Conservation (phyloP, 2,113 vertebrate genomes). For the Siniperca knerii region DNA sequence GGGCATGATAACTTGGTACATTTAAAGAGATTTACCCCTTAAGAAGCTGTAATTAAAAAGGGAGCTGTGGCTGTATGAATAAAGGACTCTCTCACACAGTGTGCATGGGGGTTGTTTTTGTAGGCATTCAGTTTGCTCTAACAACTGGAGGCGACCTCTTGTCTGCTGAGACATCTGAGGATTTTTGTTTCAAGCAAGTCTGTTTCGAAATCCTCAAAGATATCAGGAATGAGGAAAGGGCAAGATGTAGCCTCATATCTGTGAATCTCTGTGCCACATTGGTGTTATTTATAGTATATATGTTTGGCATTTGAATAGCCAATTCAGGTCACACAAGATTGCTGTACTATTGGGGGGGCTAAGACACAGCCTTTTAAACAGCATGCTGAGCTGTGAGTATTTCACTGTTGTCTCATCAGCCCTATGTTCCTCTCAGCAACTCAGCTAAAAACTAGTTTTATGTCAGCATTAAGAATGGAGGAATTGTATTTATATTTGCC, state of each 20-base stretch:
- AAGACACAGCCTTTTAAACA: conserved; percentile 36
- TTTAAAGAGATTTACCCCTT: conserved; percentile 66
- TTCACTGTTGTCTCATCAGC: conserved; percentile 64
- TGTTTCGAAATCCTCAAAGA: conserved; percentile 35
- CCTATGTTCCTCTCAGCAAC: conserved; percentile 45
- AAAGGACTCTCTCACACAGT: conserved; percentile 31
- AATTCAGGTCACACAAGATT: conserved; percentile 31
- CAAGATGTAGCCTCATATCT: conserved; percentile 33
- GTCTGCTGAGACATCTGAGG: conserved; percentile 46
- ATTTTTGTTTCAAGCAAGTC: conserved; percentile 32
- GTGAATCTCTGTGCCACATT: conserved; percentile 14
- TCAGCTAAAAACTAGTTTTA: conserved; percentile 58
- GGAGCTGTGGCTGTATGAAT: conserved; percentile 46
- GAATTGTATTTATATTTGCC: conserved; percentile 38
- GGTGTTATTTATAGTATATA: conserved; percentile 36
- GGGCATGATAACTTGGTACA: conserved; percentile 53
- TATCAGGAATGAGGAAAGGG: conserved; percentile 16
- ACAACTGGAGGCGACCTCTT: conserved; percentile 38
- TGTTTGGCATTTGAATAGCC: conserved; percentile 49
- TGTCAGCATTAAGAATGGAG: conserved; percentile 55
- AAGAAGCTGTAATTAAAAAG: conserved; percentile 74
- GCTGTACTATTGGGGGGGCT: conserved; percentile 17
- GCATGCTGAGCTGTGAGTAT: conserved; percentile 58
- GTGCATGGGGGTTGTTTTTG: conserved; percentile 32
- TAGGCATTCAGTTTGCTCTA: conserved; percentile 17